phyloP scores from a whole-genome alignment of 2,888 invertebrate species.

The Prosapia bicincta region DNA sequence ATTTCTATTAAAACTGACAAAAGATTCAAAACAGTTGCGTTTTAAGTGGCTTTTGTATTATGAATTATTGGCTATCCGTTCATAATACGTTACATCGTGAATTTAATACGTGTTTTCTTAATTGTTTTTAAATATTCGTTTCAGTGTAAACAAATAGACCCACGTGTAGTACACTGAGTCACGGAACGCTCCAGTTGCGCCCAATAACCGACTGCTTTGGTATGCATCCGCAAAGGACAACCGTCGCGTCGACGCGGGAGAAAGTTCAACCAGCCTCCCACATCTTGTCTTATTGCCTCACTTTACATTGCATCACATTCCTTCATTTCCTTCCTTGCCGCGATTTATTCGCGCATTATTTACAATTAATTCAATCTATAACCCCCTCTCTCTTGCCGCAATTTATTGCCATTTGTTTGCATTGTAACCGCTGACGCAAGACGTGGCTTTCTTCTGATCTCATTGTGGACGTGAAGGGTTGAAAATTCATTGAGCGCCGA shows the following conservation, averaged over 20 bases:
- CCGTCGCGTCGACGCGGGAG: neutral
- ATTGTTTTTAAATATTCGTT: too few species aligned
- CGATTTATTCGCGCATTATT: neutral
- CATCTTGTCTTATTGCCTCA: neutral
- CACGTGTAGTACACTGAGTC: too few species aligned
- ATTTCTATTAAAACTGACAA: too few species aligned
- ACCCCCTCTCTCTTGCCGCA: neutral
- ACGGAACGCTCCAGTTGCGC: neutral
- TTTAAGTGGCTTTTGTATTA: too few species aligned
- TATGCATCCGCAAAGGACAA: neutral
- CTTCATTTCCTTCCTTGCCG: neutral
- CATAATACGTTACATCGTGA: too few species aligned
- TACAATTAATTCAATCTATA: conserved; percentile 2
- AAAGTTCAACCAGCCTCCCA: neutral
- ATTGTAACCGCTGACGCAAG: neutral
- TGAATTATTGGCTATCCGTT: too few species aligned
- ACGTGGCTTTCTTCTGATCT: neutral
- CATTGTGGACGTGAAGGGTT: neutral
- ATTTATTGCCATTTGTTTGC: neutral
- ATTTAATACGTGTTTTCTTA: too few species aligned
- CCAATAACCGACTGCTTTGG: neutral
- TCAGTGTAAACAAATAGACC: too few species aligned
- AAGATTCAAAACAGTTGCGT: too few species aligned
- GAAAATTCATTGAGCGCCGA: too few species aligned
- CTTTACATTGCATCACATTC: neutral